These are phyloP conservation scores for Mugil cephalus DNA, from an alignment of 2,113 vertebrate genomes.

Conservation along the genomic window DNA sequence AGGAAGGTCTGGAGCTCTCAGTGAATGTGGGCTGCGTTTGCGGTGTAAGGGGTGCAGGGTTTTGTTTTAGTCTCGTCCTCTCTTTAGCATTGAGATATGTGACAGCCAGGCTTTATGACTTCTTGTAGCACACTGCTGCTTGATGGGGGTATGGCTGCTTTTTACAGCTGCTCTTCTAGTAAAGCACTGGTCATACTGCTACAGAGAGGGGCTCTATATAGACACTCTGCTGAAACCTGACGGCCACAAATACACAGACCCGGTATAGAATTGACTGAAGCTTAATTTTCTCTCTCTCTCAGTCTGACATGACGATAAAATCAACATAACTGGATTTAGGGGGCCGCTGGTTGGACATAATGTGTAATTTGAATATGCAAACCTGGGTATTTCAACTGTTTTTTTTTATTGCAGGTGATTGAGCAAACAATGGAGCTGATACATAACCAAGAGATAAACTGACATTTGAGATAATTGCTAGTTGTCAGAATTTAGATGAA, in stretches of 20 bases:
- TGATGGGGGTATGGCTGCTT: conserved; percentile 11
- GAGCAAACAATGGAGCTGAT: no score
- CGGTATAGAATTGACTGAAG: no score
- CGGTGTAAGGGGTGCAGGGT: conserved; percentile 1
- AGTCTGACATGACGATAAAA: no score
- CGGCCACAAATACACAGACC: conserved; percentile 5
- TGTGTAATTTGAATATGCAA: no score
- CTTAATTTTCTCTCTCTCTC: no score
- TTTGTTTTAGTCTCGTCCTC: neutral
- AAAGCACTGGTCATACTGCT: neutral
- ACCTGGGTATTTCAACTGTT: no score
- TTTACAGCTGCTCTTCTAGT: neutral
- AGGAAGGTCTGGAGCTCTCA: conserved; percentile 7
- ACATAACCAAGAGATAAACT: neutral
- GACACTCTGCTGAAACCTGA: neutral
- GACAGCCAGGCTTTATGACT: conserved; percentile 6
- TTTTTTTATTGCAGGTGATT: no score
- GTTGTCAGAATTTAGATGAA: neutral
- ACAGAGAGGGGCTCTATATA: neutral
- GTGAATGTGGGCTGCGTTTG: neutral
- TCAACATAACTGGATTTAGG: no score
- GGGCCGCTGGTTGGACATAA: no score
- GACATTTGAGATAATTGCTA: neutral
- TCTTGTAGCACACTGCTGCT: conserved; percentile 27
- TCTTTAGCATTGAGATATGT: no score